Percentiles rank a stretch among this genome's conserved stretches.
phyloP scores from a whole-genome alignment of 2,113 vertebrate genomes.

The Rhombomys opimus region DNA sequence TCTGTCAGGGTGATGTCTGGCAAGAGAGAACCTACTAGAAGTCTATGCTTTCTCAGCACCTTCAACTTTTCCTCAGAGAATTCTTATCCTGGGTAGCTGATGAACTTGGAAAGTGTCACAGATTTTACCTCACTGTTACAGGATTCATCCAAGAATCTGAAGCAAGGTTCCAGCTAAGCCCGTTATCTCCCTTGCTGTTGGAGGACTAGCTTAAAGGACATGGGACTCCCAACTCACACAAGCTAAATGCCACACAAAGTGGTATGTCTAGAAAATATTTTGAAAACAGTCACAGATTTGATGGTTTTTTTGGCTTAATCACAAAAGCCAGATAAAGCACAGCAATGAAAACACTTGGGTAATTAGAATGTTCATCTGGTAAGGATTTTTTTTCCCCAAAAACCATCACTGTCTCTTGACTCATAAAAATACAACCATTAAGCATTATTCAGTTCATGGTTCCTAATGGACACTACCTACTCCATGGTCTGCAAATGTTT shows the following conservation, averaged over 20 bases:
- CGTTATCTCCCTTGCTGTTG: background rate
- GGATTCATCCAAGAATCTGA: background rate
- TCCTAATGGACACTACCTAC: background rate
- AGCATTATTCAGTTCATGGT: slow-evolving; percentile 4
- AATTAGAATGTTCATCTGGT: slow-evolving; percentile 54
- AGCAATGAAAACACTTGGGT: slow-evolving; percentile 44
- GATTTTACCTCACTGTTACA: background rate
- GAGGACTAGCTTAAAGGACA: background rate
- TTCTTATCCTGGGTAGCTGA: background rate
- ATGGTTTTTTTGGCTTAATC: slow-evolving; percentile 43
- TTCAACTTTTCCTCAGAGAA: slow-evolving; percentile 44
- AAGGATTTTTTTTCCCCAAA: background rate
- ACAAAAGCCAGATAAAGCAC: slow-evolving; percentile 35
- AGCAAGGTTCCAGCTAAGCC: background rate
- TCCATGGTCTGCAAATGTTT: background rate
- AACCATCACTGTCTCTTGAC: background rate
- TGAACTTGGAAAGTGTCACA: background rate
- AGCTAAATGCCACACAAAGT: background rate
- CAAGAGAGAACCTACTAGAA: background rate
- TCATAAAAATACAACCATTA: background rate
- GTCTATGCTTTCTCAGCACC: slow-evolving; percentile 38
- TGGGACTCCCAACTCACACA: background rate
- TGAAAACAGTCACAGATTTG: slow-evolving; percentile 10
- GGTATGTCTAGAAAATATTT: slow-evolving; percentile 16
- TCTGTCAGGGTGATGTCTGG: background rate